phyloP scores from a whole-genome alignment of 2,888 invertebrate genomes.

The Subacronicta megacephala region DNA sequence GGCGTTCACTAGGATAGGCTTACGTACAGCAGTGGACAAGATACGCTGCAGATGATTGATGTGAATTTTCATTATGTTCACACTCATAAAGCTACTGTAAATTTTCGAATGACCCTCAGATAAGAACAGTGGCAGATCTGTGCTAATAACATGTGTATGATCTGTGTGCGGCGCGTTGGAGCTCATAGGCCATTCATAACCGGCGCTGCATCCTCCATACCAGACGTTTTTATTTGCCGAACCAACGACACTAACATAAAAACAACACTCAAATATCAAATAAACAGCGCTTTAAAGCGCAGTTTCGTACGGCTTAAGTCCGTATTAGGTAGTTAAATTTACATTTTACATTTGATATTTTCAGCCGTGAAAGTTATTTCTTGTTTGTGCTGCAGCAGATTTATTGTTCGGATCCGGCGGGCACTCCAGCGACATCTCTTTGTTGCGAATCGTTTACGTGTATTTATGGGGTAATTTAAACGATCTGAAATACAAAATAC shows the following conservation, averaged over 20 bases:
- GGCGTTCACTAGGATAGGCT: too few relatives aligned
- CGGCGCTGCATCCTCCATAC: conserved; percentile 65
- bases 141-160: conserved; percentile 38
- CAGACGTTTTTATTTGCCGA: conserved; percentile 87
- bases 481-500: conserved; percentile 77
- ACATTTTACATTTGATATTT: conserved; percentile 88
- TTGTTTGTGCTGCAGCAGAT: conserved; percentile 75
- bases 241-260: conserved; percentile 82
- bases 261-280: conserved; percentile 85
- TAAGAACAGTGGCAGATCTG: conserved; percentile 57
- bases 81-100: background rate
- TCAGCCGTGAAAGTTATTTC: conserved; percentile 85
- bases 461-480: conserved; percentile 84
- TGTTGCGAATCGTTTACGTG: conserved; percentile 80
- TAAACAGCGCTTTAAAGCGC: conserved; percentile 84
- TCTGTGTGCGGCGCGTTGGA: conserved; percentile 68
- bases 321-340: conserved; percentile 88
- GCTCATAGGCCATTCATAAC: conserved; percentile 86
- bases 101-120: background rate
- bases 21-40: too few relatives aligned
- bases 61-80: background rate
- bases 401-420: conserved; percentile 75
- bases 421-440: conserved; percentile 74
- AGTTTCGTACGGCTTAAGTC: conserved; percentile 77
- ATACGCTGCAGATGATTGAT: too few relatives aligned